Percentiles rank a stretch among this genome's conserved stretches.
Evolutionary conservation across 2,113 vertebrate genomes (phyloP).

Genomic region (Uropsilus gracilis): DNA sequence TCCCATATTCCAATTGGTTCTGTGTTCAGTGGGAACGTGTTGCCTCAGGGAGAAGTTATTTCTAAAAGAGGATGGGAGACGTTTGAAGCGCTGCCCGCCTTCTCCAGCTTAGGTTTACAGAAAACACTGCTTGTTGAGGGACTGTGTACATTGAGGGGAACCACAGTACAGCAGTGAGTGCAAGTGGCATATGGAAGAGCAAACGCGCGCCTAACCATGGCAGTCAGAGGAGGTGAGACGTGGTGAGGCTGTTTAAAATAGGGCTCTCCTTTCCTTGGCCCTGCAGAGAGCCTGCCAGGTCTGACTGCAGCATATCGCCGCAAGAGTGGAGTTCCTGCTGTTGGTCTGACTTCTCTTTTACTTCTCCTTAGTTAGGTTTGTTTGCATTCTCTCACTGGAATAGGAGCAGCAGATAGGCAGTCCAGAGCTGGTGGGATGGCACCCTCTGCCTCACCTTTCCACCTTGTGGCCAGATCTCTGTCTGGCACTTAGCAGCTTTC

Average conservation of each 20-base stretch:
- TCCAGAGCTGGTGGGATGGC: background rate
- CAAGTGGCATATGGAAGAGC: background rate
- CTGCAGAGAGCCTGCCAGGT: background rate
- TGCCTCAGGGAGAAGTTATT: conserved; percentile 60
- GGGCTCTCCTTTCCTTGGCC: background rate
- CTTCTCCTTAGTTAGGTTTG: conserved; percentile 1
- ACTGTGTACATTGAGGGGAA: background rate
- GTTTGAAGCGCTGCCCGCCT: conserved; percentile 46
- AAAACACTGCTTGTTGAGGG: background rate
- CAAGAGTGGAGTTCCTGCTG: background rate
- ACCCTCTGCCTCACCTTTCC: background rate
- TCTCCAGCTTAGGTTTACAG: conserved; percentile 28
- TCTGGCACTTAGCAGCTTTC: background rate
- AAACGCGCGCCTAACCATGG: too few relatives aligned
- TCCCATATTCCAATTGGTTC: background rate
- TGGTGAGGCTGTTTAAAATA: background rate
- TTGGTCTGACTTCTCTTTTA: background rate
- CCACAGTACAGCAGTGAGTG: background rate
- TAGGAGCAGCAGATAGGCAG: background rate
- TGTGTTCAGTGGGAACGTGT: background rate
- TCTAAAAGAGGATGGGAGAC: conserved; percentile 37
- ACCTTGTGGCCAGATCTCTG: rapidly evolving
- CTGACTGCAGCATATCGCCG: background rate
- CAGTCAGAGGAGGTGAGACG: background rate
- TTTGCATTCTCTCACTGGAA: background rate